Conservation (phyloP, 2,797 vertebrate genomes). For the Macroramphosus scolopax region DNA sequence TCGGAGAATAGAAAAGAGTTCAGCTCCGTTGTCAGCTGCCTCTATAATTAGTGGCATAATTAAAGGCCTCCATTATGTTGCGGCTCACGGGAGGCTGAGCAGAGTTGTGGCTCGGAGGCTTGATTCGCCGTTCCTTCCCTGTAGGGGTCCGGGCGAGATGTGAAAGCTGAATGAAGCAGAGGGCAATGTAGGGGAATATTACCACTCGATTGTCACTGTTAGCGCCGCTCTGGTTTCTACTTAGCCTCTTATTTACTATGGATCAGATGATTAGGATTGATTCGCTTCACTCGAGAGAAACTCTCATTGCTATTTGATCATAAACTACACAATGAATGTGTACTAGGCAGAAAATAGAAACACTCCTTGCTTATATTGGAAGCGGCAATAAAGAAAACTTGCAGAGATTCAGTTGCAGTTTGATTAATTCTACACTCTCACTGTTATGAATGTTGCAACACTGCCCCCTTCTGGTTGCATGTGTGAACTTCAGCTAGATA, state of each 20-base stretch:
- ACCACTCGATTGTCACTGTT: slow-evolving; percentile 37
- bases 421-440: slow-evolving; percentile 21
- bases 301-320: slow-evolving; percentile 5
- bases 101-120: slow-evolving; percentile 50
- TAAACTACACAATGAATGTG: slow-evolving; percentile 17
- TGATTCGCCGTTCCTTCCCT: slow-evolving; percentile 51
- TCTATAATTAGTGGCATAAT: slow-evolving; percentile 71
- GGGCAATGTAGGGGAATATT: slow-evolving; percentile 14
- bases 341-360: slow-evolving; percentile 8
- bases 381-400: slow-evolving; percentile 14
- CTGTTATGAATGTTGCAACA: slow-evolving; percentile 35
- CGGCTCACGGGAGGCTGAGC: slow-evolving; percentile 52
- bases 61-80: slow-evolving; percentile 69
- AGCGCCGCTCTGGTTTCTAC: slow-evolving; percentile 10
- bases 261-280: slow-evolving; percentile 47
- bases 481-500: too few relatives aligned
- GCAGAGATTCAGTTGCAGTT: slow-evolving; percentile 6
- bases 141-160: slow-evolving; percentile 23
- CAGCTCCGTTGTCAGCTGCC: slow-evolving; percentile 57
- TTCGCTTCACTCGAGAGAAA: slow-evolving; percentile 31
- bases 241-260: slow-evolving; percentile 18
- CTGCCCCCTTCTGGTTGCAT: slow-evolving; percentile 49
- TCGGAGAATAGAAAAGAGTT: slow-evolving; percentile 55
- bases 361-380: too few relatives aligned
- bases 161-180: slow-evolving; percentile 34